Percentiles rank a stretch among this genome's conserved stretches.
Conservation (phyloP, 2,888 invertebrate genomes). For the Drosophila prolongata region DNA sequence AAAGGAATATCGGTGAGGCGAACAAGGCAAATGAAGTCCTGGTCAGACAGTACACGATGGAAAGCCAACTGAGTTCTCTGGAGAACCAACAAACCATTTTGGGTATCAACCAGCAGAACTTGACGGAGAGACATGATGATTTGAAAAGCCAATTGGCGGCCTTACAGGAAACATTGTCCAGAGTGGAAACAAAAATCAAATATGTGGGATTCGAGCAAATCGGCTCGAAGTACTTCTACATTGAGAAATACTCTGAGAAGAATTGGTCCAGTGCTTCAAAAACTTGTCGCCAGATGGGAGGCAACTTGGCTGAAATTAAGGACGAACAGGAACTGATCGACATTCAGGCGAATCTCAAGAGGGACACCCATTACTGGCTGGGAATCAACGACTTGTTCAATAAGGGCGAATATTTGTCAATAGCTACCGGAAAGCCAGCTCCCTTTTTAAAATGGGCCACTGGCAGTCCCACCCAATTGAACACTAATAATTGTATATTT, state of each 20-base stretch:
- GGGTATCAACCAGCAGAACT: neutral
- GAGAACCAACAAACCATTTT: neutral
- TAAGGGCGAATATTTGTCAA: neutral
- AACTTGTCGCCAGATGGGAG: constrained; percentile 1
- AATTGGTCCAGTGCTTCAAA: neutral
- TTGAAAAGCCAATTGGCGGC: neutral
- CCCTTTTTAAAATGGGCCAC: neutral
- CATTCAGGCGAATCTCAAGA: neutral
- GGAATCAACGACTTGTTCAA: neutral
- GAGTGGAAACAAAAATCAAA: neutral
- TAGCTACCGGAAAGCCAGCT: neutral
- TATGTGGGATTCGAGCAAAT: neutral
- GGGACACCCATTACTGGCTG: constrained; percentile 1
- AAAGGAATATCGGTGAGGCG: neutral
- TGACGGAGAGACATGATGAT: neutral
- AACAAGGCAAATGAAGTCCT: constrained; percentile 1
- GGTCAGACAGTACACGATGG: neutral
- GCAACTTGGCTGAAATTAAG: neutral
- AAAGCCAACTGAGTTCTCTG: neutral
- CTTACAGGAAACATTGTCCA: neutral
- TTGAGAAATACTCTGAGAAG: neutral
- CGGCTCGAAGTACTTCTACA: neutral
- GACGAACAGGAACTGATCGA: neutral
- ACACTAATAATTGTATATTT: neutral
- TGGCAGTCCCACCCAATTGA: neutral